A percentile compares a stretch with the other conserved stretches of the same genome.
Evolutionary conservation across 2,888 invertebrate species (phyloP).

Genomic region (Thera obeliscata): DNA sequence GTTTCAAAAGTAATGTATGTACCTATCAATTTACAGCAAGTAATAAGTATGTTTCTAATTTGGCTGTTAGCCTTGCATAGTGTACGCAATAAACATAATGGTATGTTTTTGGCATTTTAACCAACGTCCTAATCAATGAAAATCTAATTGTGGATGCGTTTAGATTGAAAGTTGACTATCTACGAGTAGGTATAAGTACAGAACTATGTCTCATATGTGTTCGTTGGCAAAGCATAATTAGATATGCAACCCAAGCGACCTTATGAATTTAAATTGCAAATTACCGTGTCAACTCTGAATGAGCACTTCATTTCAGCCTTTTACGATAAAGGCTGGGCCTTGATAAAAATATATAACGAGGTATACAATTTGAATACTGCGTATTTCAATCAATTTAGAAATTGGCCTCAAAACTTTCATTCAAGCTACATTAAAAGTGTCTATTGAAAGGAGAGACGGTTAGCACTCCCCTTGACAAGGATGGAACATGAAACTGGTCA

Average conservation of each 20-base stretch:
- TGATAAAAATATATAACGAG: slow-evolving; percentile 2
- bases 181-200: not conserved
- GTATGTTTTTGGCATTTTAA: no score
- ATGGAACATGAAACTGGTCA: slow-evolving; percentile 85
- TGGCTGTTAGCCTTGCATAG: no score
- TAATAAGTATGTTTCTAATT: no score
- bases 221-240: slow-evolving; percentile 19
- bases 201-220: slow-evolving; percentile 12
- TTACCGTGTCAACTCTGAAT: slow-evolving; percentile 20
- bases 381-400: not conserved
- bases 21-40: no score
- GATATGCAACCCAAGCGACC: slow-evolving; percentile 20
- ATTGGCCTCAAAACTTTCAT: not conserved
- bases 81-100: no score
- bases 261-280: slow-evolving; percentile 31
- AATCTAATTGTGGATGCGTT: not conserved
- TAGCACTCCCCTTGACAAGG: slow-evolving; percentile 99
- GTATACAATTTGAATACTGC: not conserved
- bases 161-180: slow-evolving; percentile 5
- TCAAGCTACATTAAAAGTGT: slow-evolving; percentile 84
- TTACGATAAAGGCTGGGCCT: slow-evolving; percentile 19
- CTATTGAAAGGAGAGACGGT: slow-evolving; percentile 99
- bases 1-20: no score
- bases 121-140: no score
- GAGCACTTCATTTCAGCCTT: slow-evolving; percentile 22